Evolutionary conservation across 2,888 invertebrate genomes (phyloP).

Genomic region (Punctoribates punctum): DNA sequence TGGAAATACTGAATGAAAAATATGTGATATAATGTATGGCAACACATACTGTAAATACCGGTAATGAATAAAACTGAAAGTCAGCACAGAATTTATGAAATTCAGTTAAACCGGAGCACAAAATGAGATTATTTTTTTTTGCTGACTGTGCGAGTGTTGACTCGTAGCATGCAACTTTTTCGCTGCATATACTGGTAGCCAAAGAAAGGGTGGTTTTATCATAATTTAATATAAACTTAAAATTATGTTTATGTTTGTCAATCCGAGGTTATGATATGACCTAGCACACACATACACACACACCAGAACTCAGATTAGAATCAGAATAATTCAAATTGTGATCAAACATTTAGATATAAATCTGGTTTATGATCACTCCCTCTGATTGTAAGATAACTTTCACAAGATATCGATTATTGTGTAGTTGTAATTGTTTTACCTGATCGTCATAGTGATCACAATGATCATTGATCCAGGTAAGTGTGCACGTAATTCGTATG

Average conservation of each 20-base stretch:
- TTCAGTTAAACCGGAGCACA: background rate
- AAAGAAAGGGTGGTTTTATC: no score
- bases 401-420: background rate
- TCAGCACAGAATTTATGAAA: background rate
- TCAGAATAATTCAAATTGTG: no score
- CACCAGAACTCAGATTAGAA: no score
- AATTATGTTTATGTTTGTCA: no score
- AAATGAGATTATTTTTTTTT: background rate
- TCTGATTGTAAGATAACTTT: background rate
- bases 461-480: slow-evolving; percentile 23
- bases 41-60: background rate
- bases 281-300: no score
- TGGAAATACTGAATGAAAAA: background rate
- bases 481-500: slow-evolving; percentile 20
- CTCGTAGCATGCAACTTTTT: background rate
- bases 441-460: background rate
- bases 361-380: background rate
- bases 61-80: background rate
- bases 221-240: no score
- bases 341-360: no score
- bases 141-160: background rate
- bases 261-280: no score
- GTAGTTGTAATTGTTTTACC: background rate
- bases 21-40: background rate
- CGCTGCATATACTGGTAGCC: background rate